Evolutionary conservation across 2,888 invertebrate species (phyloP), one percentile per base, ranked within the genome.

Genomic region (Hermaeophaga mercurialis): DNA sequence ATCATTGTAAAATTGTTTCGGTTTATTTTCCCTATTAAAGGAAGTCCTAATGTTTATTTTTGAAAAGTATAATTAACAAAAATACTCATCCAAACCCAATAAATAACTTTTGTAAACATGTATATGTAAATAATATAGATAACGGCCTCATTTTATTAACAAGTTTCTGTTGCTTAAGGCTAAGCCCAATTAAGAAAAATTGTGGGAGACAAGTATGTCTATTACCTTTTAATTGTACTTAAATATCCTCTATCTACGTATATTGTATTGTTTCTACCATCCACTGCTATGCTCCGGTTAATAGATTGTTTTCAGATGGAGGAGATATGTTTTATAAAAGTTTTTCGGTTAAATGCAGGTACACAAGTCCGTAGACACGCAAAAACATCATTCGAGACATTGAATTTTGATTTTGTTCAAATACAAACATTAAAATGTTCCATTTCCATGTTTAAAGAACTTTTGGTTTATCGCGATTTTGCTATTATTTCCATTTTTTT

Each of bases 311-410:
- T 11, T 12, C 36, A 54, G 58, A 58, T 58, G 31, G 50, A 47
- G 17, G 36, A 59, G 59, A 59, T 56, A 56, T 56, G 52, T 48
- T 48, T 41, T 54, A 48, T 55, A 52, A 44, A 56, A 53, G 59
- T 56, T 59, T 56, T 59, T 56, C 53, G 34, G 43, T 59, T 56
- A 39, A 45, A 55, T 19, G 43, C 34, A 19, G 34, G 33, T 59
- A 56, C 56, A 59, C 38, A 43, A 48, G 50, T 55, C 44, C 52
- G 53, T 39, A 46, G 44, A 59, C 59, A 59, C 59, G 59, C 59
- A 45, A 59, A 34, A 14, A 49, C 45, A 58, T 58, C 58, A 34
- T 53, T 59, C 34, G 26, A 49, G 52, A 54, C 41, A 34, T 56
- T 17, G 43, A 22, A 50, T 33, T 36, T 53, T 11, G 31, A 54